Percentiles rank a stretch among this genome's conserved stretches.
Evolutionary conservation across 2,113 vertebrate species (phyloP).

Genomic region (Xenopus laevis): DNA sequence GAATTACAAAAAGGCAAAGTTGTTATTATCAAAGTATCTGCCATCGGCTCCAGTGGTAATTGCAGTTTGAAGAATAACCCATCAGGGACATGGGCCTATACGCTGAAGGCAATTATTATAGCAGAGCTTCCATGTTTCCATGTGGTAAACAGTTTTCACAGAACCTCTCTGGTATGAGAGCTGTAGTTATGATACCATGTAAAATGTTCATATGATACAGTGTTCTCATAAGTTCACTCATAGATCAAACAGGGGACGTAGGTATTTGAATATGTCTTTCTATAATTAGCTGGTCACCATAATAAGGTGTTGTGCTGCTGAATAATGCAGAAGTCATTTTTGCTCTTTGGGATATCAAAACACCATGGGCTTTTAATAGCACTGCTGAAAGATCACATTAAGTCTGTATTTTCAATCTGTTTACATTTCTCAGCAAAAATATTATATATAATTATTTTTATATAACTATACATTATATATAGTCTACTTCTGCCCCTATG

Average conservation of each 20-base stretch:
- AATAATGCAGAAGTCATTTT: not conserved
- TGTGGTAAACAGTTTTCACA: slow-evolving; percentile 1
- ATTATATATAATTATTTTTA: too few relatives aligned
- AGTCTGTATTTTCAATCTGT: not conserved
- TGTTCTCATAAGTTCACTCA: slow-evolving; percentile 1
- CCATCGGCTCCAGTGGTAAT: not conserved
- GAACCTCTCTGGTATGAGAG: slow-evolving; percentile 2
- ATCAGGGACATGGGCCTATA: not conserved
- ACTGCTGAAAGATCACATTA: not conserved
- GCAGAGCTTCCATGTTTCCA: not conserved
- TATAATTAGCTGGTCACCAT: slow-evolving; percentile 25
- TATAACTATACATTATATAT: too few relatives aligned
- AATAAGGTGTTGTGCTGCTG: slow-evolving; percentile 1
- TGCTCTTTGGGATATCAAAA: not conserved
- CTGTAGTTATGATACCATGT: not conserved
- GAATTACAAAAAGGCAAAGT: not conserved
- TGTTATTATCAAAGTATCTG: not conserved
- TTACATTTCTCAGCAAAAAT: too few relatives aligned
- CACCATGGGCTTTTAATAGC: not conserved
- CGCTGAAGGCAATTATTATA: not conserved
- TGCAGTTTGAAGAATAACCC: not conserved
- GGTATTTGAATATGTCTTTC: not conserved
- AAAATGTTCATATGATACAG: slow-evolving; percentile 6
- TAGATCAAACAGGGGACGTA: slow-evolving; percentile 19
- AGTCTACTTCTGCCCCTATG: too few relatives aligned